phyloP scores from a whole-genome alignment of 2,113 vertebrate species.

The Sus scrofa region T2T-Sscrofa CM000824.6:70399501-70400000 shows the following conservation, averaged over 20 bases:
- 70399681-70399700: background rate
- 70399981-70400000: background rate
- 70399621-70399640: background rate
- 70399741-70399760: background rate
- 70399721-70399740: background rate
- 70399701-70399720: background rate
- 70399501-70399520: background rate
- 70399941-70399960: background rate
- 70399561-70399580: background rate
- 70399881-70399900: background rate
- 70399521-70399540: conserved; percentile 30
- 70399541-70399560: background rate
- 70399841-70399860: conserved; percentile 40
- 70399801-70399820: background rate
- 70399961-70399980: background rate
- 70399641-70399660: background rate
- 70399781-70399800: background rate
- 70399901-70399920: background rate
- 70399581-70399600: background rate
- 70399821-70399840: background rate
- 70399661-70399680: background rate
- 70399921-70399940: background rate
- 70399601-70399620: background rate
- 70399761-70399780: background rate
- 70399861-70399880: background rate